Conservation (phyloP, 1,140 invertebrate genomes). For the Heliconius himera region DNA sequence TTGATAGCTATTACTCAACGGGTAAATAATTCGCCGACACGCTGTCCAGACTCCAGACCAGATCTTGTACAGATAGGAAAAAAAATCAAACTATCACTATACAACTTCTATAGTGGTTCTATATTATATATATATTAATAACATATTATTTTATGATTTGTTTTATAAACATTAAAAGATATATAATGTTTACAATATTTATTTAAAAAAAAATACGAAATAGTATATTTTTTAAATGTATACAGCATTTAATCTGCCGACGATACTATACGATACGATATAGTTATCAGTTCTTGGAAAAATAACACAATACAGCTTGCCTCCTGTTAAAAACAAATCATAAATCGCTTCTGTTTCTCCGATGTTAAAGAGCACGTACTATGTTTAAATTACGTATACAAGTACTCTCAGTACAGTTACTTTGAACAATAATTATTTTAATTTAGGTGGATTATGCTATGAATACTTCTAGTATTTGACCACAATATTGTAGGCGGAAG, state of each 20-base stretch:
- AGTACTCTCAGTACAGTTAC: conserved; percentile 4
- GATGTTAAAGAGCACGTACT: conserved; percentile 30
- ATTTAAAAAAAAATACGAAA: neutral
- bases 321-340: conserved; percentile 49
- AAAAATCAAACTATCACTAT: neutral
- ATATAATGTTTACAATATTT: neutral
- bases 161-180: neutral
- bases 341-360: conserved; percentile 38
- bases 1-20: conserved; percentile 46
- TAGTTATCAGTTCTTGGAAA: conserved; percentile 61
- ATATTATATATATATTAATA: neutral
- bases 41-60: conserved; percentile 53
- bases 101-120: neutral
- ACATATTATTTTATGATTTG: neutral
- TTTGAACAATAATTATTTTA: neutral
- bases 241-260: conserved; percentile 30
- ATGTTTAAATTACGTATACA: conserved; percentile 22
- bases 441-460: neutral
- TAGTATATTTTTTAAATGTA: neutral
- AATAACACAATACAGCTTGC: conserved; percentile 44
- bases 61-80: conserved; percentile 25
- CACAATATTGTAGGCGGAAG: too few relatives aligned
- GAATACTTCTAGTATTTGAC: too few relatives aligned
- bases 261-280: conserved; percentile 45
- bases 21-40: conserved; percentile 54